Conservation (phyloP, 2,113 vertebrate genomes). For the Heterocephalus glaber region DNA sequence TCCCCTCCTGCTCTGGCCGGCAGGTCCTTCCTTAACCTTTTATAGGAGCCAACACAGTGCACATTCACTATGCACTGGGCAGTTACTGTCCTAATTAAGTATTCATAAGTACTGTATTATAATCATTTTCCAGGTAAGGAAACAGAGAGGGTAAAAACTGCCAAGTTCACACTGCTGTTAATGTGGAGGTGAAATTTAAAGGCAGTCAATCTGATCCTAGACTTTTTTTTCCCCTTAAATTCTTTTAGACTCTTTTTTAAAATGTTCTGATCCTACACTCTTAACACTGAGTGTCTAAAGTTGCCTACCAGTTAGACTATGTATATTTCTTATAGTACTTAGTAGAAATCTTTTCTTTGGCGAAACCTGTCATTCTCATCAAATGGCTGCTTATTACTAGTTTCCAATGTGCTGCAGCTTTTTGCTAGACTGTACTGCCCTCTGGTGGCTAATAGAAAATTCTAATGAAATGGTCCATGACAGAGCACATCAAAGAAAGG, state of each 20-base stretch:
- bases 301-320: background rate
- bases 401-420: background rate
- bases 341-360: background rate
- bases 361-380: background rate
- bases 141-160: background rate
- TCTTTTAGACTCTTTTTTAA: too few species aligned
- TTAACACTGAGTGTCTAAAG: background rate
- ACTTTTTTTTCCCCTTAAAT: too few species aligned
- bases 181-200: constrained; percentile 11
- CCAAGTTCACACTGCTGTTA: background rate
- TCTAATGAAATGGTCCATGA: background rate
- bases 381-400: background rate
- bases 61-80: background rate
- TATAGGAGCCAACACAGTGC: background rate
- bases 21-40: background rate
- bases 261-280: background rate
- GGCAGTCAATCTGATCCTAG: background rate
- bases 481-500: too few species aligned
- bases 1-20: too few species aligned
- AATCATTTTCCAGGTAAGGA: background rate
- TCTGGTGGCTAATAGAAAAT: constrained; percentile 54
- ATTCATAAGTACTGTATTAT: background rate
- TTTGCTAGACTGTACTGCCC: constrained; percentile 65
- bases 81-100: background rate
- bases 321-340: background rate